Percentiles rank a stretch among this genome's conserved stretches.
phyloP scores from a whole-genome alignment of 2,113 vertebrate species.

The Sebastes schlegelii region DNA sequence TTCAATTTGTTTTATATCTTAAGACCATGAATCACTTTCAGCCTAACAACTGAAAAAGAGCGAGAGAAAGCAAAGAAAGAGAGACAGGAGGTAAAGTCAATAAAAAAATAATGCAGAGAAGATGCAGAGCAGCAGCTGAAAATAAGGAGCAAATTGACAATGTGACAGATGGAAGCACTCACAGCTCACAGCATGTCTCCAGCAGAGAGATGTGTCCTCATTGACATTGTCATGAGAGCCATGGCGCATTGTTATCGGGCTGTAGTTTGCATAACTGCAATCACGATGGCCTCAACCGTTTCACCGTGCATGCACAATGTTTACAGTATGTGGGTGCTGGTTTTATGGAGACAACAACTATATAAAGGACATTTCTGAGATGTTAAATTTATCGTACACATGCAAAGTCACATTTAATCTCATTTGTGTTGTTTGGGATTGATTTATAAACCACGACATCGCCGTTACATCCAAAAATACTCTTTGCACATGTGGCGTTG shows the following conservation, averaged over 20 bases:
- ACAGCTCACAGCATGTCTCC: constrained; percentile 25
- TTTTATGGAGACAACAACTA: neutral
- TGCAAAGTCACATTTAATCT: neutral
- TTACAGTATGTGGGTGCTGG: neutral
- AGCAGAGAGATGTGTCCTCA: constrained; percentile 24
- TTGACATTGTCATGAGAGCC: constrained; percentile 36
- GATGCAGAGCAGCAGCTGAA: neutral
- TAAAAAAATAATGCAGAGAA: neutral
- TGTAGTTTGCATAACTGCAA: constrained; percentile 23
- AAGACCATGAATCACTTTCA: neutral
- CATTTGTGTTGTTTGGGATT: neutral
- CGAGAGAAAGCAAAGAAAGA: neutral
- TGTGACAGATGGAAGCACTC: constrained; percentile 46
- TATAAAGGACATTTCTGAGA: neutral
- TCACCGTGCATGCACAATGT: neutral
- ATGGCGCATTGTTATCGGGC: constrained; percentile 23
- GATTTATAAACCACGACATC: neutral
- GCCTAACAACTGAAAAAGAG: neutral
- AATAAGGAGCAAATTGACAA: neutral
- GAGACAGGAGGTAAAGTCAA: neutral
- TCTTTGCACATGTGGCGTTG: no score
- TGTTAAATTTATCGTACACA: neutral
- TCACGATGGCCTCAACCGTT: constrained; percentile 3
- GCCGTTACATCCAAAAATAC: neutral
- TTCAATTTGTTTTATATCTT: neutral